Evolutionary conservation across 2,113 vertebrate species (phyloP).

Genomic region (Pluvianellus socialis): DNA sequence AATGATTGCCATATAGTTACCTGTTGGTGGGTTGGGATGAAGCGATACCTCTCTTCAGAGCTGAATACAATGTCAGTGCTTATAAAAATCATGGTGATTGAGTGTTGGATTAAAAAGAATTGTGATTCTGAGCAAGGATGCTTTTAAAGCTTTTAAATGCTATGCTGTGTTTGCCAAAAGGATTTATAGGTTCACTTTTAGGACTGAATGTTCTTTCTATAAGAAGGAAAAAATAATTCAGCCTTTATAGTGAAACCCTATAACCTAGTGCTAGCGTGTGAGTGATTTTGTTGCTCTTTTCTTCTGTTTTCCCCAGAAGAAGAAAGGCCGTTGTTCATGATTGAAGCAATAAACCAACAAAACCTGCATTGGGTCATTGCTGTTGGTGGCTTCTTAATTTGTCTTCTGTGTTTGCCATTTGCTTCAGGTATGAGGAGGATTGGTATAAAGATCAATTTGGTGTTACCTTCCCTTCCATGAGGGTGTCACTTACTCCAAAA

Average conservation of each 20-base stretch:
- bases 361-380: not conserved
- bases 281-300: not conserved
- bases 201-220: not conserved
- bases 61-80: not conserved
- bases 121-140: not conserved
- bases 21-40: not conserved
- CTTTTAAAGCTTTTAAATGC: not conserved
- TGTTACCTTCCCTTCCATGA: not conserved
- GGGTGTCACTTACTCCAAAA: not conserved
- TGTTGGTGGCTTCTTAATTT: not conserved
- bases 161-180: not conserved
- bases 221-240: not conserved
- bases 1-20: not conserved
- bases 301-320: not conserved
- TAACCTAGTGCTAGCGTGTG: not conserved
- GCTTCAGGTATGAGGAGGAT: not conserved
- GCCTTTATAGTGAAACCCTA: not conserved
- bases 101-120: not conserved
- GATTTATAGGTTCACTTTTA: not conserved
- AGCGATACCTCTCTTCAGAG: not conserved
- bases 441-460: not conserved
- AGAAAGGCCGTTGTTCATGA: not conserved
- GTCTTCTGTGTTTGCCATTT: not conserved
- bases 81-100: not conserved
- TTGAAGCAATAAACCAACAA: not conserved